Evolutionary conservation across 2,888 invertebrate genomes (phyloP).

Genomic region (Phortica okadai): DNA sequence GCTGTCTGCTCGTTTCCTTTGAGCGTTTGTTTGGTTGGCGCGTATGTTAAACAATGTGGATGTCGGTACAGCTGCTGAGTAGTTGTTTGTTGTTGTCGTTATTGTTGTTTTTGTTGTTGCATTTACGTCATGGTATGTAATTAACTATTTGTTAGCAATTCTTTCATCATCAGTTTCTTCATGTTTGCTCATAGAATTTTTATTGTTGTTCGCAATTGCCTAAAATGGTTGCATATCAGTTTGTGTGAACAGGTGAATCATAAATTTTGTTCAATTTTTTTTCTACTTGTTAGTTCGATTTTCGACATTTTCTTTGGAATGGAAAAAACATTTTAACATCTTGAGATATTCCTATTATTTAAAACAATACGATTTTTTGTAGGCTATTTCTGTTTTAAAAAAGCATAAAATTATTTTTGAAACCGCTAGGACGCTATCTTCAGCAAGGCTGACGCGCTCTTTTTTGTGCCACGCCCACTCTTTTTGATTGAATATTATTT

Average conservation of each 20-base stretch:
- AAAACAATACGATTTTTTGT: no score
- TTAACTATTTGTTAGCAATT: slow-evolving; percentile 55
- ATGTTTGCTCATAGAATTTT: slow-evolving; percentile 35
- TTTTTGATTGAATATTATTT: no score
- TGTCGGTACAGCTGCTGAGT: neutral
- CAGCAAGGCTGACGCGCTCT: no score
- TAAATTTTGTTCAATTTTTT: slow-evolving; percentile 66
- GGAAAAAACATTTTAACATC: neutral
- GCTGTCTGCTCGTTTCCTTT: neutral
- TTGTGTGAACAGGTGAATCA: slow-evolving; percentile 72
- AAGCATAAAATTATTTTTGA: no score
- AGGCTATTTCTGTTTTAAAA: no score
- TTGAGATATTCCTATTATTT: no score
- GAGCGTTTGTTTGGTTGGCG: slow-evolving; percentile 23
- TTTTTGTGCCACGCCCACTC: no score
- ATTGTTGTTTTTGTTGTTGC: neutral
- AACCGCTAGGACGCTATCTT: no score
- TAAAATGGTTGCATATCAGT: slow-evolving; percentile 58
- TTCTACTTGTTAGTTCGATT: slow-evolving; percentile 56
- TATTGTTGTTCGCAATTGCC: slow-evolving; percentile 36
- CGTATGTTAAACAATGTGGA: slow-evolving; percentile 33
- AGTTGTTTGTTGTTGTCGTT: slow-evolving; percentile 3
- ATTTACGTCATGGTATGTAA: slow-evolving; percentile 56
- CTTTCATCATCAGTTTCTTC: slow-evolving; percentile 17
- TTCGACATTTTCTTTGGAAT: neutral